These are phyloP conservation scores for Phenganax subtilis DNA, from an alignment of 92 coral and sea anemone species.

Conservation along the genomic window DNA sequence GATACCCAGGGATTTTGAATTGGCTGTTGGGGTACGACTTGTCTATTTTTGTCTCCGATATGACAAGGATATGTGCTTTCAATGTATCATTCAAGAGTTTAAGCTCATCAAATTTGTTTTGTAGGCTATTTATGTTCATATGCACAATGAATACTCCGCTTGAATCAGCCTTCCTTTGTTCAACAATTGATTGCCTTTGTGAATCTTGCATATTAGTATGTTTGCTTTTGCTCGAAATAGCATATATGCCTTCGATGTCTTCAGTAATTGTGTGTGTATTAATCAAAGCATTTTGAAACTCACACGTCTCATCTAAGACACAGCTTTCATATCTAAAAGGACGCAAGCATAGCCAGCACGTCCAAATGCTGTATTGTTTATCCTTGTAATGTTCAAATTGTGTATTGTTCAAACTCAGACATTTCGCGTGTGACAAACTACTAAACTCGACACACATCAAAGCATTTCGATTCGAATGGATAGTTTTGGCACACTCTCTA, in stretches of 20 bases:
- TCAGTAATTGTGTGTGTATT: neutral
- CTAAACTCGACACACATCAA: slow-evolving; percentile 45
- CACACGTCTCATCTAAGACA: neutral
- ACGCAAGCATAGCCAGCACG: neutral
- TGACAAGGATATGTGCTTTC: slow-evolving; percentile 24
- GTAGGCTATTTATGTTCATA: slow-evolving; percentile 49
- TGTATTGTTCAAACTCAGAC: slow-evolving; percentile 30
- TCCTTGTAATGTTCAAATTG: slow-evolving; percentile 38
- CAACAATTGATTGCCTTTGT: slow-evolving; percentile 29
- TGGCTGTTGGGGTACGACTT: slow-evolving; percentile 36
- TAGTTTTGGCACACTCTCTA: slow-evolving; percentile 40
- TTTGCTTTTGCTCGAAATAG: neutral
- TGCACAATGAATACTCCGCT: slow-evolving; percentile 46
- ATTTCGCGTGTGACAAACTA: slow-evolving; percentile 46
- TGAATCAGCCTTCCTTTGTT: slow-evolving; percentile 42
- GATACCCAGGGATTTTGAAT: slow-evolving; percentile 38
- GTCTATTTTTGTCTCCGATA: slow-evolving; percentile 45
- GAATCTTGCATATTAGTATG: no score
- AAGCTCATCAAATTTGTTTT: slow-evolving; percentile 47
- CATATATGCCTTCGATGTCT: neutral
- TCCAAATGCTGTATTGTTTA: neutral
- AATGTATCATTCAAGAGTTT: slow-evolving; percentile 24
- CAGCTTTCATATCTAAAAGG: neutral
- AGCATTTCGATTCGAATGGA: slow-evolving; percentile 50
- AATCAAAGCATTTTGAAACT: neutral